Conservation (phyloP, 2,113 vertebrate species). For the human region DNA sequence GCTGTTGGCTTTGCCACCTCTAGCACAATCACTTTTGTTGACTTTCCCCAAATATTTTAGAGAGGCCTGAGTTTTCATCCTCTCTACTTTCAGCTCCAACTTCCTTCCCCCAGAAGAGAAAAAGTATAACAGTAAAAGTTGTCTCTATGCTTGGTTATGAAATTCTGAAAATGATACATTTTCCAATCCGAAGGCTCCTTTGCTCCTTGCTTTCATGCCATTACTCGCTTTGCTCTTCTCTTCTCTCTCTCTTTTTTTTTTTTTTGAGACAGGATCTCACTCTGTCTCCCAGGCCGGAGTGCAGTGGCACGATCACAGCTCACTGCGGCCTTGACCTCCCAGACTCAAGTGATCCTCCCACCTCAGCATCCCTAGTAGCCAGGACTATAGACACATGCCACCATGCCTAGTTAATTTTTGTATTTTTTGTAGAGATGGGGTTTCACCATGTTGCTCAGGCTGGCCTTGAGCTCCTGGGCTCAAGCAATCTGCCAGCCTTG, state of each 20-base stretch:
- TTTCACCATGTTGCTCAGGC: too few species aligned
- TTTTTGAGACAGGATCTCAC: too few species aligned
- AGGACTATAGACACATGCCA: too few species aligned
- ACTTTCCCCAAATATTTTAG: constrained; percentile 33
- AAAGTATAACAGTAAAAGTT: neutral
- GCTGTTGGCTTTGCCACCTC: neutral
- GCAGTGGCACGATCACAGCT: too few species aligned
- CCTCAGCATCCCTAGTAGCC: too few species aligned
- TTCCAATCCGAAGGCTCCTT: neutral
- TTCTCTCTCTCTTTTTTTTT: neutral
- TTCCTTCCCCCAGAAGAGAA: constrained; percentile 16
- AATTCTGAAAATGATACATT: neutral
- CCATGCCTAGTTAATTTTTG: too few species aligned
- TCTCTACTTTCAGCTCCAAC: neutral
- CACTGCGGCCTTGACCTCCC: too few species aligned
- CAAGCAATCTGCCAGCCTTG: too few species aligned
- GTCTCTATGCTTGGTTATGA: neutral
- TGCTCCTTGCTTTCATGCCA: neutral
- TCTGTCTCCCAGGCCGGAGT: too few species aligned
- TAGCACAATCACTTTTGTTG: neutral
- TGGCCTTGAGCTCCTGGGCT: too few species aligned
- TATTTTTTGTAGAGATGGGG: too few species aligned
- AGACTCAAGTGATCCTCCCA: too few species aligned
- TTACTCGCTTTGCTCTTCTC: neutral
- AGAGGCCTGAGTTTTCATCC: neutral